Evolutionary conservation across 2,113 vertebrate genomes (phyloP).

Genomic region (Coregonus clupeaformis): DNA sequence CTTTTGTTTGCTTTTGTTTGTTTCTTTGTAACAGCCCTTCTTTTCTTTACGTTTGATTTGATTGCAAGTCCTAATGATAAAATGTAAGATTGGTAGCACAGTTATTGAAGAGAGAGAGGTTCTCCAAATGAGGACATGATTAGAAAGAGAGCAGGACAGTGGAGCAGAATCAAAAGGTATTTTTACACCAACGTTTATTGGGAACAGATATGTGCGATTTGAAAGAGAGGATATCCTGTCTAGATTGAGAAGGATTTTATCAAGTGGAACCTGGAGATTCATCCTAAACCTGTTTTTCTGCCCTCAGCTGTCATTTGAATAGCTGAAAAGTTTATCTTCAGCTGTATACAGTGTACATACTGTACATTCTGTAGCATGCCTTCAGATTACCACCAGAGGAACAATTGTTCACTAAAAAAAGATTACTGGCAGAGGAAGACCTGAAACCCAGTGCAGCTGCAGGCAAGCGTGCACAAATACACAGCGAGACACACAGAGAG

Average conservation of each 20-base stretch:
- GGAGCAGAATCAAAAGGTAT: slow-evolving; percentile 3
- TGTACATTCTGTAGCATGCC: slow-evolving; percentile 31
- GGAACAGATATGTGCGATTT: slow-evolving; percentile 19
- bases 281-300: slow-evolving; percentile 32
- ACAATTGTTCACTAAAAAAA: slow-evolving; percentile 27
- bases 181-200: slow-evolving; percentile 37
- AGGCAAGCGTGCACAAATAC: slow-evolving; percentile 11
- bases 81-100: not conserved
- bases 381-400: slow-evolving; percentile 34
- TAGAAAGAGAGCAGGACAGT: not conserved
- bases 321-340: slow-evolving; percentile 30
- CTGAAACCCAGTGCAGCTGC: slow-evolving; percentile 44
- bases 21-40: not conserved
- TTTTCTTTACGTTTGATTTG: not conserved
- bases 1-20: not conserved
- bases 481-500: slow-evolving; percentile 28
- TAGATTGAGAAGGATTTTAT: slow-evolving; percentile 32
- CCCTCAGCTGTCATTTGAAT: slow-evolving; percentile 46
- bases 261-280: slow-evolving; percentile 40
- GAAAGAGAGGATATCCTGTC: slow-evolving; percentile 53
- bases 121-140: not conserved
- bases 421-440: slow-evolving; percentile 23
- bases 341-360: slow-evolving; percentile 30
- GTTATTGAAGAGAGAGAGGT: not conserved
- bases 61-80: not conserved